Evolutionary conservation across 2,113 vertebrate species (phyloP), one percentile per base, ranked within the genome.

Genomic region (Saccopteryx leptura): DNA sequence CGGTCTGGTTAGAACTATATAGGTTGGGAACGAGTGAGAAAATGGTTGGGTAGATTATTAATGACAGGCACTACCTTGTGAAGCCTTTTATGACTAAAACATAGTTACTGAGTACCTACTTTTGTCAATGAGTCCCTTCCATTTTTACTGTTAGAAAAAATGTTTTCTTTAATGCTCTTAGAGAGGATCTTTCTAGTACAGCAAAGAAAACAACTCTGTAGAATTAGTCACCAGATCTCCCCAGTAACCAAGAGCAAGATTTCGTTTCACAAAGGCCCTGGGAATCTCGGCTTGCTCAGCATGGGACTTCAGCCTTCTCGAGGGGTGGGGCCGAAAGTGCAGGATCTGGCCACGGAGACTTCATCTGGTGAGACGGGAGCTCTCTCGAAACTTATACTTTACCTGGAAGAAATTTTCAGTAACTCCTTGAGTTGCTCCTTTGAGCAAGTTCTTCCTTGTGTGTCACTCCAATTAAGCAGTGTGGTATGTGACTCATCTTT

Each of bases 141-240:
- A 46, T 54, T 86, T 91, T 75, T 80, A 79, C 71, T 80, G 21
- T 74, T 79, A 46, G 28, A 74, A 81, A 90, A 81, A 68, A 93
- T 63, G 26, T 89, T 81, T 79, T 91, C 19, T 83, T 68, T 90
- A 52, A 54, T 69, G 21, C 7, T 85, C 33, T 91, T 68, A 24
- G 24, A 66, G 13, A 39, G 90, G 60, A 56, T 91, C 48, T 91
- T 90, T 80, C 91, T 14, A 24, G 12, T 52, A 50, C 56, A 90
- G 71, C 48, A 69, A 88, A 24, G 56, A 60, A 94, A 94, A 66
- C 21, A 88, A 61, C 56, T 39, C n/a, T 66, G 4, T 68, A 68
- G 19, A 71, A 46, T 26, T 79, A 46, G 28, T 58, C 79, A 7
- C 39, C 26, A 85, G 7, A 12, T 65, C 54, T 68, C 58, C 24